phyloP scores from a whole-genome alignment of 2,888 invertebrate species.

The Netelia virgata region DNA sequence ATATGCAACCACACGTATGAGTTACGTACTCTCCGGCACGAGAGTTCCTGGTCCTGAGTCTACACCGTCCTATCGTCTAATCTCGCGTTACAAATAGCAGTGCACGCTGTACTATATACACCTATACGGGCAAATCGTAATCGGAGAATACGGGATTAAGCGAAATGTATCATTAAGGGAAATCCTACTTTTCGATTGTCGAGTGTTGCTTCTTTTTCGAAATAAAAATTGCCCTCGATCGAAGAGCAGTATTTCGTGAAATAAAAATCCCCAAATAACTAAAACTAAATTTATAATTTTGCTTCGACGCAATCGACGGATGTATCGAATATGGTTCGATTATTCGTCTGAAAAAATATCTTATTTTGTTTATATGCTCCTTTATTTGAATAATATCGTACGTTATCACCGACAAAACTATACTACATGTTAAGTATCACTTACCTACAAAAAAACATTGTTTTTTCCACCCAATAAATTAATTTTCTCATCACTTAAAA shows the following conservation, averaged over 20 bases:
- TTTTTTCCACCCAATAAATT: neutral
- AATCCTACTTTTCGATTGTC: neutral
- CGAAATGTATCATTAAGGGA: neutral
- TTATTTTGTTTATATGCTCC: too few relatives aligned
- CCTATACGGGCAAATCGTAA: neutral
- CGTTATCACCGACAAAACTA: neutral
- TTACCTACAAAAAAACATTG: neutral
- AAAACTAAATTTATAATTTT: neutral
- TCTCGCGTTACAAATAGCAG: constrained; percentile 39
- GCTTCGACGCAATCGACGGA: too few relatives aligned
- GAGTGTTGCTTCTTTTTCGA: too few relatives aligned
- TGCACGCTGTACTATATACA: constrained; percentile 13
- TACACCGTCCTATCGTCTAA: constrained; percentile 33
- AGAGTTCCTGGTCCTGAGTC: constrained; percentile 28
- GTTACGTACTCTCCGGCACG: constrained; percentile 33
- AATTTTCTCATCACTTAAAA: too few relatives aligned
- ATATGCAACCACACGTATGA: constrained; percentile 12
- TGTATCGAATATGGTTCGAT: too few relatives aligned
- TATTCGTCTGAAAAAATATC: too few relatives aligned
- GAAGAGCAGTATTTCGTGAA: neutral
- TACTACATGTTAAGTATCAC: too few relatives aligned
- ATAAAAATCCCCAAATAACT: neutral
- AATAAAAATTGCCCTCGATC: neutral
- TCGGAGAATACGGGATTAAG: neutral
- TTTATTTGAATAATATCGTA: neutral